phyloP scores from a whole-genome alignment of 1,140 invertebrate species.

The Zeugodacus cucurbitae region DNA sequence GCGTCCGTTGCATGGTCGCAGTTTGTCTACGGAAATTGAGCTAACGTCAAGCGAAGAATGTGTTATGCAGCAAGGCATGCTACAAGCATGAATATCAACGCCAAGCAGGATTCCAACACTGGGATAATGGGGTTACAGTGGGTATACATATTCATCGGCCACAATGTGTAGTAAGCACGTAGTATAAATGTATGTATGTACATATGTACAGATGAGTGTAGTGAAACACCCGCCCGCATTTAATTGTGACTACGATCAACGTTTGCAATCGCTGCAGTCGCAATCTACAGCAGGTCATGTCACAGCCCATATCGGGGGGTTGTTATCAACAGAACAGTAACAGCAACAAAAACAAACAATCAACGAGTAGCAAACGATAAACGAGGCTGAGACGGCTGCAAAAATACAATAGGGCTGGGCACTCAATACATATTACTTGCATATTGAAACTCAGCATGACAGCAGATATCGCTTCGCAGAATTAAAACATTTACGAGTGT shows the following conservation, averaged over 20 bases:
- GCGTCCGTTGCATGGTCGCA: not conserved
- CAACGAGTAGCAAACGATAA: slow-evolving; percentile 4
- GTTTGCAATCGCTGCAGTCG: not conserved
- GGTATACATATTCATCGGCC: too few relatives aligned
- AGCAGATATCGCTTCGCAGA: not conserved
- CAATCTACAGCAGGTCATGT: not conserved
- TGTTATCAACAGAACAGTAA: slow-evolving; percentile 8
- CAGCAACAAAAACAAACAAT: not conserved
- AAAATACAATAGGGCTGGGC: not conserved
- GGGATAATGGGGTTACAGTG: not conserved
- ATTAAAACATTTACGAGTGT: not conserved
- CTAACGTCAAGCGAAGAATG: not conserved
- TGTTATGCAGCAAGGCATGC: not conserved
- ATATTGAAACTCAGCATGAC: not conserved
- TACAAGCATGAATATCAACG: not conserved
- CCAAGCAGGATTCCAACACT: slow-evolving; percentile 11
- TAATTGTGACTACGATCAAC: slow-evolving; percentile 8
- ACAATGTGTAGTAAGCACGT: too few relatives aligned
- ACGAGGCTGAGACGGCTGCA: not conserved
- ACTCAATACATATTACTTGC: not conserved
- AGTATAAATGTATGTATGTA: not conserved
- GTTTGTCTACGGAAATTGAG: not conserved
- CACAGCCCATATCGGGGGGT: slow-evolving; percentile 5
- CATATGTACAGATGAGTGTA: not conserved
- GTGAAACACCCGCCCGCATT: not conserved